These are phyloP conservation scores for Myotis brandtii DNA, from an alignment of 2,113 vertebrate genomes.

Conservation along the genomic window DNA sequence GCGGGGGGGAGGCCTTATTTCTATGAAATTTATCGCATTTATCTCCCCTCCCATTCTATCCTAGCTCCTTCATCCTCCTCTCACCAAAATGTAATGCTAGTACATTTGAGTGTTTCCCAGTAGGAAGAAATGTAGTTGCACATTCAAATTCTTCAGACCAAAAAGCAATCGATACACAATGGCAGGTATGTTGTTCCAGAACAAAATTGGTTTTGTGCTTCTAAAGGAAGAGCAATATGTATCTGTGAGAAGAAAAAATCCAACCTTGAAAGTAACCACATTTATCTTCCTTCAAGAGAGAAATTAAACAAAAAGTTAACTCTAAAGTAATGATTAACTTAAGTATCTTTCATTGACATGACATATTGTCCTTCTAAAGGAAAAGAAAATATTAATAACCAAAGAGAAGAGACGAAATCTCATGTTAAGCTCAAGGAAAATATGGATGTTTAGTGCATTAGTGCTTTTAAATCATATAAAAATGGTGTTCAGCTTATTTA, in stretches of 20 bases:
- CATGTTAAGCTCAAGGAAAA: conserved; percentile 71
- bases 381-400: neutral
- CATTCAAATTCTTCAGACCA: neutral
- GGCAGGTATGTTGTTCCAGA: conserved; percentile 5
- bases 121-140: conserved; percentile 25
- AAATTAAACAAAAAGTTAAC: conserved; percentile 33
- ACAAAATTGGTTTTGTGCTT: conserved; percentile 56
- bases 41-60: conserved; percentile 19
- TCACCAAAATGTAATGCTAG: neutral
- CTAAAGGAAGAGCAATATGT: conserved; percentile 19
- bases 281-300: conserved; percentile 27
- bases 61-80: neutral
- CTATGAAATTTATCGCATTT: conserved; percentile 57
- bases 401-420: neutral
- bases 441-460: neutral
- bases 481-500: neutral
- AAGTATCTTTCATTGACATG: neutral
- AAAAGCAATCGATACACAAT: conserved; percentile 59
- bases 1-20: neutral
- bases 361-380: neutral
- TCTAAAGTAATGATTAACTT: conserved; percentile 61
- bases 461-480: conserved; percentile 51
- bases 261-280: neutral
- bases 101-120: neutral
- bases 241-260: conserved; percentile 7